These are phyloP conservation scores for Vombatus ursinus DNA, from an alignment of 2,113 vertebrate species.

Conservation along the genomic window DNA sequence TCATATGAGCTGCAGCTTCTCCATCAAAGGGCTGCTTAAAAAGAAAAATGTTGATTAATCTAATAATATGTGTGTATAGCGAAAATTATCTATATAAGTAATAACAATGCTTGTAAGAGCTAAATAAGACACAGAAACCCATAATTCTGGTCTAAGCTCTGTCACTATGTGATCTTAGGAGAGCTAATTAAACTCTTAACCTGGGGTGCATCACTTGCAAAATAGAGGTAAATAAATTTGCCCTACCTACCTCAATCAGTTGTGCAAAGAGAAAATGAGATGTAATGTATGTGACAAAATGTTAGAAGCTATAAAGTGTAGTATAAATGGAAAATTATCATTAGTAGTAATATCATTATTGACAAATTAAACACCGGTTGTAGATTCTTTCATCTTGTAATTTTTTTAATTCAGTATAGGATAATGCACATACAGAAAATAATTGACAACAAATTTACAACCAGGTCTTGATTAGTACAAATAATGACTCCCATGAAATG, in stretches of 20 bases:
- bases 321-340: not conserved
- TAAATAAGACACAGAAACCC: not conserved
- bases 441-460: not conserved
- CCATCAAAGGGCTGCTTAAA: not conserved
- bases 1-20: not conserved
- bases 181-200: not conserved
- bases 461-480: not conserved
- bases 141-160: not conserved
- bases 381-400: not conserved
- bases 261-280: not conserved
- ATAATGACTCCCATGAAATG: not conserved
- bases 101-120: not conserved
- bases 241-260: not conserved
- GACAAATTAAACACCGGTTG: not conserved
- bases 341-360: not conserved
- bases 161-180: not conserved
- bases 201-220: not conserved
- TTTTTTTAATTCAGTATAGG: not conserved
- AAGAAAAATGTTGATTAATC: not conserved
- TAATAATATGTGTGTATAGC: not conserved
- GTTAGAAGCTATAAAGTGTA: not conserved
- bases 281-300: not conserved
- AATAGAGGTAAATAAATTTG: not conserved
- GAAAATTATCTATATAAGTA: not conserved
- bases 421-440: not conserved